Evolutionary conservation across 1,140 invertebrate species (phyloP), one percentile per base, ranked within the genome.

Genomic region (Drosophila leontia): DNA sequence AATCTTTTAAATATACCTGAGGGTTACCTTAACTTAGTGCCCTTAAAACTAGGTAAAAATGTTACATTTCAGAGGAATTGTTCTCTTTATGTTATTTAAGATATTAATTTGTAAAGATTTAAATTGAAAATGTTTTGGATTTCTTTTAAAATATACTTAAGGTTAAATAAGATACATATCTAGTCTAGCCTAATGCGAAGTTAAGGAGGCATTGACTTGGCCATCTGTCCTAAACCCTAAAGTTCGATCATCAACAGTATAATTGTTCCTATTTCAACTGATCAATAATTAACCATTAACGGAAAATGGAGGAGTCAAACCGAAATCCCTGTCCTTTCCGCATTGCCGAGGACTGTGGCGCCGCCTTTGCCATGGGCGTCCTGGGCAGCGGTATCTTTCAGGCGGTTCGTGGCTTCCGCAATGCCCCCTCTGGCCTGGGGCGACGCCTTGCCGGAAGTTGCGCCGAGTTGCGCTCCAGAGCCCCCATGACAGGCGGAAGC

Each of bases 281-380:
- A 13, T 15, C 39, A 12, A 23, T 26, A 3, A 2, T 12, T n/a
- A 29, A 37, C 0, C 13, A 32, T 26, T 7, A 39, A 60, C n/a
- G 6, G 3, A n/a, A 13, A 44, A 90, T 90, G 85, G 78, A 78
- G 61, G 81, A 90, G 60, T 91, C 75, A 53, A 68, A 61, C 48
- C 81, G 85, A 0, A 82, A 91, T 41, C 85, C 85, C 7, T 90
- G 85, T 47, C 85, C 85, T 8, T 79, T 82, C 69, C 85, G 85
- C 61, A 80, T 90, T 32, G 60, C 84, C 12, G 85, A 90, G 55
- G 85, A 90, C 6, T 85, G 85, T 13, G 85, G 85, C 8, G 85
- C 81, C 6, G 85, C 85, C 48, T 90, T 90, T 29, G 53, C 78
- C 29, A 85, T 90, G 86, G 85, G 85, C 11, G 50, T 80, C 39